phyloP scores from a whole-genome alignment of 2,113 vertebrate species.

The Struthidea cinerea region DNA sequence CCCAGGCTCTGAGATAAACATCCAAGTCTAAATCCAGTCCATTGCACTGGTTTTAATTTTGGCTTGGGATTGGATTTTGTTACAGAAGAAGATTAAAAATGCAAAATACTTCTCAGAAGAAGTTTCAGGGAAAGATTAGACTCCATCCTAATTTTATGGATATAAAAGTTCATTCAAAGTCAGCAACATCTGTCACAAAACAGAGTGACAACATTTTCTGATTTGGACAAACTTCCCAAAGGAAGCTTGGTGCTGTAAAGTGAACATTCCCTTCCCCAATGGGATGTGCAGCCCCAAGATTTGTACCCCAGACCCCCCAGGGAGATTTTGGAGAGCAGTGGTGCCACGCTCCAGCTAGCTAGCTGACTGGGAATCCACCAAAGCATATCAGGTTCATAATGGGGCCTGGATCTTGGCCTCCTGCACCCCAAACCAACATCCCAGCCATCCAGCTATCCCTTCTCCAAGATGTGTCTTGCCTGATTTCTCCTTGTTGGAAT shows the following conservation, averaged over 20 bases:
- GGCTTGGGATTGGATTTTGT: background rate
- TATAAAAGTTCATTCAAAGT: background rate
- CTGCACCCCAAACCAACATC: background rate
- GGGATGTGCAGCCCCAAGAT: background rate
- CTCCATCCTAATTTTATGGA: background rate
- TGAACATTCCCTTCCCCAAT: fast-evolving
- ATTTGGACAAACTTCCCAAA: background rate
- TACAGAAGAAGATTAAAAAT: background rate
- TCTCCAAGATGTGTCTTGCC: background rate
- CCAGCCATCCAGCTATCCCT: background rate
- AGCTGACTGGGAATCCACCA: background rate
- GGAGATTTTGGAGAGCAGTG: background rate
- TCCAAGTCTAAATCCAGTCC: background rate
- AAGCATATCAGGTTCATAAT: background rate
- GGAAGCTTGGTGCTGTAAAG: background rate
- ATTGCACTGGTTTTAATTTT: background rate
- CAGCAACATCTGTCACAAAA: background rate
- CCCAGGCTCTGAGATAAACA: background rate
- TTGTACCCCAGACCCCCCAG: background rate
- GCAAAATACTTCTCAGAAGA: background rate
- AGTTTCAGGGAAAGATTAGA: background rate
- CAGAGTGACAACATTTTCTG: background rate
- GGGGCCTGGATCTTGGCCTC: background rate
- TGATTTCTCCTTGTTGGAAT: background rate
- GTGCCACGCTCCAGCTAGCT: background rate